phyloP scores from a whole-genome alignment of 37 sponge, comb jelly and placozoan species.

The Axinella damicornis region DNA sequence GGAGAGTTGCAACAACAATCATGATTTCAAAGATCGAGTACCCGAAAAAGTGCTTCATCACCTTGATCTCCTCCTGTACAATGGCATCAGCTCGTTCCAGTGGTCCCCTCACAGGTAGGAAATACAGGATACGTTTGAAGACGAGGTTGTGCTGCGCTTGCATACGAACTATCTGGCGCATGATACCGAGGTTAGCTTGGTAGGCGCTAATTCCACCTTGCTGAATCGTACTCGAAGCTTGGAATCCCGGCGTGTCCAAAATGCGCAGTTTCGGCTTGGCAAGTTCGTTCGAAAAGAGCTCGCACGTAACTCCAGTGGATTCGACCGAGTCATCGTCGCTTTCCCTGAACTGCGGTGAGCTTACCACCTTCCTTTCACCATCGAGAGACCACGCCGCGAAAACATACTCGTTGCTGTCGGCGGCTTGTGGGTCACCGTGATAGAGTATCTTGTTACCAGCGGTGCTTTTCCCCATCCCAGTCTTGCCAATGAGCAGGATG shows the following conservation, averaged over 20 bases:
- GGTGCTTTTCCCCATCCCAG: conserved; percentile 57
- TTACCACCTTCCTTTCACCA: no score
- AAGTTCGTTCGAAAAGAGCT: conserved; percentile 30
- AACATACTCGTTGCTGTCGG: not conserved
- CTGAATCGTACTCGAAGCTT: not conserved
- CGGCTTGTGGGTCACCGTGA: not conserved
- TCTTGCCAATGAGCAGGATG: conserved; percentile 38
- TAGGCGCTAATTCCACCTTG: not conserved
- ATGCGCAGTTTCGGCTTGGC: no score
- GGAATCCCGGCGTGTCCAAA: not conserved
- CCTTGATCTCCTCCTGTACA: conserved; percentile 10
- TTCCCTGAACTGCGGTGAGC: no score
- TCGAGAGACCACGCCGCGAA: no score
- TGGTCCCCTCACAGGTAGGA: conserved; percentile 37
- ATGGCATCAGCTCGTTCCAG: conserved; percentile 1
- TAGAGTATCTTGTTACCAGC: conserved; percentile 47
- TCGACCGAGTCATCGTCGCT: no score
- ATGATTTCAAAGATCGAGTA: conserved; percentile 34
- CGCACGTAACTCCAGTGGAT: not conserved
- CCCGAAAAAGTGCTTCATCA: conserved; percentile 22
- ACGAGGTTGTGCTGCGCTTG: conserved; percentile 14
- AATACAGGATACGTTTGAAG: conserved; percentile 34
- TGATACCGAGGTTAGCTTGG: conserved; percentile 7
- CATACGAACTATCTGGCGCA: conserved; percentile 28
- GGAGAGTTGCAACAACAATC: conserved; percentile 41